Evolutionary conservation across 2,888 invertebrate genomes (phyloP).

Genomic region (Fragum sueziense): DNA sequence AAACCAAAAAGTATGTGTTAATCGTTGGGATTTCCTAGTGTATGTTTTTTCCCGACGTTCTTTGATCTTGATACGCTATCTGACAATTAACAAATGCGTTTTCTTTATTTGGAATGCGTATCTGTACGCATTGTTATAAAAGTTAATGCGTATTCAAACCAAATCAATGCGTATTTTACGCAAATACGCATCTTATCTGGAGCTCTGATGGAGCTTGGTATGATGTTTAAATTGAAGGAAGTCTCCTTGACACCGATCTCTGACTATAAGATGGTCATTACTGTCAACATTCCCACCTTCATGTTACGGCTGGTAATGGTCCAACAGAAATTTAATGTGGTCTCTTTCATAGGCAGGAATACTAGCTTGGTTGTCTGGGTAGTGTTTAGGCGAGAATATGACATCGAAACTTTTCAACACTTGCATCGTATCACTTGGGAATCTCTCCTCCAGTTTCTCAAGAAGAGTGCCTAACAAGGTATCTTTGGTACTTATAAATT

Average conservation of each 20-base stretch:
- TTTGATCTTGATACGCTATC: too few species aligned
- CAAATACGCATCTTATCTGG: too few species aligned
- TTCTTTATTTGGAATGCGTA: too few species aligned
- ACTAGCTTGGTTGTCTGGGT: not conserved
- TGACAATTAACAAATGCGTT: too few species aligned
- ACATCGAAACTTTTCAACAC: constrained; percentile 21
- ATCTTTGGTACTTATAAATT: constrained; percentile 10
- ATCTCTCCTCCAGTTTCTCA: constrained; percentile 16
- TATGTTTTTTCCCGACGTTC: too few species aligned
- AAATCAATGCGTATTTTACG: too few species aligned
- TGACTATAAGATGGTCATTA: not conserved
- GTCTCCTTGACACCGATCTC: constrained; percentile 5
- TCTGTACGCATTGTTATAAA: too few species aligned
- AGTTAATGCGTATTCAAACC: too few species aligned
- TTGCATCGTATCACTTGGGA: constrained; percentile 16
- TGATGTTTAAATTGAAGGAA: constrained; percentile 14
- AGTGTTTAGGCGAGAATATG: constrained; percentile 18
- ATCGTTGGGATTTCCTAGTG: too few species aligned
- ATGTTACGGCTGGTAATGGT: constrained; percentile 13
- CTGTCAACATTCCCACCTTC: not conserved
- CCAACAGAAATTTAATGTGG: not conserved
- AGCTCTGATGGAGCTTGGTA: not conserved
- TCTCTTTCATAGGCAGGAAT: not conserved
- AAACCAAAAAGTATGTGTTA: too few species aligned
- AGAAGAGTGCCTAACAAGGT: constrained; percentile 6